These are phyloP conservation scores for Anoplolepis gracilipes DNA, from an alignment of 1,140 invertebrate genomes.

Conservation along the genomic window DNA sequence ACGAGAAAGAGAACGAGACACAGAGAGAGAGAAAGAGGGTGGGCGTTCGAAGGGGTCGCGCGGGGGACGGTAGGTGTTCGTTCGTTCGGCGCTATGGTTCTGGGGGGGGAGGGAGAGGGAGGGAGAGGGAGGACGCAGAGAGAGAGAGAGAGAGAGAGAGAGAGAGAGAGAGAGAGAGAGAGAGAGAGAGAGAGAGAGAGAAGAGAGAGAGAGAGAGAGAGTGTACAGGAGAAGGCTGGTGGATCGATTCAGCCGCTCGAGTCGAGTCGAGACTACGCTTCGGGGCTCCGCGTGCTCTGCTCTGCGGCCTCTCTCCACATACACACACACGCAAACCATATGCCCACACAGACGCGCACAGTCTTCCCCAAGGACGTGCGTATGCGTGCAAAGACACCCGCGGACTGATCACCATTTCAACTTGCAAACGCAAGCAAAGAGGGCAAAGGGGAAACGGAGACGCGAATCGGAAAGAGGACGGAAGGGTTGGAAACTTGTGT, in stretches of 20 bases:
- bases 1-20: constrained; percentile 60
- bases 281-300: constrained; percentile 67
- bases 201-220: too few relatives aligned
- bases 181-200: too few relatives aligned
- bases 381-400: constrained; percentile 37
- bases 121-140: too few relatives aligned
- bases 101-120: constrained; percentile 22
- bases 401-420: constrained; percentile 49
- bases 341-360: background rate
- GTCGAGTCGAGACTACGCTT: constrained; percentile 82
- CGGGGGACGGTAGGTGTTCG: constrained; percentile 57
- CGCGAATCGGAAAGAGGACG: constrained; percentile 20
- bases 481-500: constrained; percentile 33
- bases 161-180: too few relatives aligned
- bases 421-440: constrained; percentile 6
- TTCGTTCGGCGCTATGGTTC: constrained; percentile 67
- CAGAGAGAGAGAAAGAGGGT: constrained; percentile 49
- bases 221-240: constrained; percentile 75
- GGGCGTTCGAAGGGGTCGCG: constrained; percentile 28
- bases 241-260: constrained; percentile 85
- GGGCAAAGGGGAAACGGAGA: background rate
- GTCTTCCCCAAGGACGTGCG: constrained; percentile 26
- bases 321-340: constrained; percentile 40
- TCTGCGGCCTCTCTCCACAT: constrained; percentile 61
- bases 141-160: too few relatives aligned